A percentile compares a stretch with the other conserved stretches of the same genome.
These are phyloP conservation scores for Eremophila alpestris DNA, from an alignment of 2,797 vertebrate species.

Conservation along the genomic window DNA sequence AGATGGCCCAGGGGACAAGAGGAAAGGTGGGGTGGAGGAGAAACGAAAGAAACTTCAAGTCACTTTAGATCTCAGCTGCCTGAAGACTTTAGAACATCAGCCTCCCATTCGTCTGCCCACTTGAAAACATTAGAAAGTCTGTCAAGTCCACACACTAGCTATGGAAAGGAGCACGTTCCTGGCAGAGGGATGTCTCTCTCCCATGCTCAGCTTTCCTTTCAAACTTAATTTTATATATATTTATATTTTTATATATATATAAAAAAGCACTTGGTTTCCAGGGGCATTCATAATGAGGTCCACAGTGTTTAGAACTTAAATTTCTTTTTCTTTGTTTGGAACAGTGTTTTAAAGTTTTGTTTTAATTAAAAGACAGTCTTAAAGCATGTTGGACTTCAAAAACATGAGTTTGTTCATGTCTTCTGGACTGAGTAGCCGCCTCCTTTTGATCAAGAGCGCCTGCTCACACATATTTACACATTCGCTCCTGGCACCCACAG, in stretches of 20 bases:
- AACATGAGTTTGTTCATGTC: conserved; percentile 99
- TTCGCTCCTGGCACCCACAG: conserved; percentile 90
- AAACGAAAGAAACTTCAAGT: conserved; percentile 76
- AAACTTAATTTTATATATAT: conserved; percentile 66
- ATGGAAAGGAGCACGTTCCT: conserved; percentile 68
- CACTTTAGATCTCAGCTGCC: conserved; percentile 82
- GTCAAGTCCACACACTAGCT: conserved; percentile 70
- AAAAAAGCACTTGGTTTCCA: conserved; percentile 82
- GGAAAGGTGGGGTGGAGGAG: conserved; percentile 20
- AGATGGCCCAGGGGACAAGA: conserved; percentile 57
- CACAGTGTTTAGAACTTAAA: conserved; percentile 86
- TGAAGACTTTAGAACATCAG: conserved; percentile 72
- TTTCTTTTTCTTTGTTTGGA: conserved; percentile 79
- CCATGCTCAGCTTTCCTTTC: conserved; percentile 71
- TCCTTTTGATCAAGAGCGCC: conserved; percentile 92
- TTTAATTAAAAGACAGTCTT: conserved; percentile 72
- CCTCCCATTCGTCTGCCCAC: conserved; percentile 75
- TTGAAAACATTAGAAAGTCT: conserved; percentile 72
- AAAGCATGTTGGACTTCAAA: conserved; percentile 98
- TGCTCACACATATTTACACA: conserved; percentile 96
- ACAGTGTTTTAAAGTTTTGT: conserved; percentile 77
- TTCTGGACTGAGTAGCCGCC: conserved; percentile 92
- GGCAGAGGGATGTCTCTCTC: conserved; percentile 66
- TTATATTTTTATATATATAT: conserved; percentile 72
- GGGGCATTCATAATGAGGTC: conserved; percentile 82